Evolutionary conservation across 2,888 invertebrate genomes (phyloP), one percentile per base, ranked within the genome.

Genomic region (Aphodius sticticus): DNA sequence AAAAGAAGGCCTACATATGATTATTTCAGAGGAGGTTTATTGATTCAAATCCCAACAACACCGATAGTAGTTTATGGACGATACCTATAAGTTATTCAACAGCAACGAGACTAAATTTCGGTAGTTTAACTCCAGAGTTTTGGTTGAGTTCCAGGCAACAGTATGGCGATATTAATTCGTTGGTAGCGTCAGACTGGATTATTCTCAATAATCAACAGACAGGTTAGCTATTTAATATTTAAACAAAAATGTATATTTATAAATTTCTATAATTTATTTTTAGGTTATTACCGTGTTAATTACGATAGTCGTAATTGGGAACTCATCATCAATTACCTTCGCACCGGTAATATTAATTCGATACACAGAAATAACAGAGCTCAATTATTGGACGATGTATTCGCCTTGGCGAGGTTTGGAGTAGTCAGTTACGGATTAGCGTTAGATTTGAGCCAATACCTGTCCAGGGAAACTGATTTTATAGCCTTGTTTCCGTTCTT

Each of bases 141-240:
- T 93, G 92, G 93, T 81, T 93, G 0, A 88, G 87, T 37, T n/a
- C 6, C 6, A 69, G 74, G 77, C 12, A 15, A 12, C 26, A 74
- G 0, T 26, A 36, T n/a, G 36, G 16, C 14, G 77, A 76, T 15
- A 69, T 81, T 9, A 7, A 7, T 53, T 53, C 53, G 7, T 53
- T 53, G 1, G 15, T 16, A 0, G 79, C 81, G 38, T 82, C 84
- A 81, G 91, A 91, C 82, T 93, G 93, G 92, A 89, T 91, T 80
- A 91, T 94, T 70, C 84, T 92, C 80, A 93, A 93, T 84, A 87
- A 92, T 79, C 88, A 91, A 81, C 91, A 92, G 87, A 92, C 92
- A 80, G 92, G 93, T 92, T 85, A 83, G 83, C 77, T 89, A 9
- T 1, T 16, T n/a, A 6, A 36, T 16, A 74, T 26, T n/a, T 7